phyloP scores from a whole-genome alignment of 2,888 invertebrate genomes.

The Dicyrtoma fusca region DNA sequence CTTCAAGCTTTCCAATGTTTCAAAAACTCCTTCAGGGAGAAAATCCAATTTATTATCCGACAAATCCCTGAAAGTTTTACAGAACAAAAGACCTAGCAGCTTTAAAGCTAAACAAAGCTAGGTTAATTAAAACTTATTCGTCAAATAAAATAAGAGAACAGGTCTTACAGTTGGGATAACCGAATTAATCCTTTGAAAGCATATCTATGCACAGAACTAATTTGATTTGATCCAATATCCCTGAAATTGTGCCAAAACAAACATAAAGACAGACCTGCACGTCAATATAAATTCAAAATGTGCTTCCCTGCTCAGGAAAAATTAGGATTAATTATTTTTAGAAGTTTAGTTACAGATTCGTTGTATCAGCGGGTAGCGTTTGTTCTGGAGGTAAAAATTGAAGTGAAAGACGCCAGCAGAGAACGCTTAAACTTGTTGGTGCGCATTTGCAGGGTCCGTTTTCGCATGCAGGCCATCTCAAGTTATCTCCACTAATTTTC shows the following conservation, averaged over 20 bases:
- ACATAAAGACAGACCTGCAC: background rate
- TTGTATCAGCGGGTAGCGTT: slow-evolving; percentile 49
- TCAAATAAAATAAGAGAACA: no score
- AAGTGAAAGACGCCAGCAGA: slow-evolving; percentile 46
- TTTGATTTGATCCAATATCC: slow-evolving; percentile 72
- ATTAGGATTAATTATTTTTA: background rate
- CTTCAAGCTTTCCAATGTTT: slow-evolving; percentile 67
- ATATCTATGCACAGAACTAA: slow-evolving; percentile 71
- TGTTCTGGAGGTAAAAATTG: slow-evolving; percentile 46
- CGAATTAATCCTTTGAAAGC: slow-evolving; percentile 70
- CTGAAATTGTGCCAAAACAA: slow-evolving; percentile 62
- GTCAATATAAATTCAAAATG: background rate
- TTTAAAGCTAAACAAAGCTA: no score
- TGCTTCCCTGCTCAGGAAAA: background rate
- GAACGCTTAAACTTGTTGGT: slow-evolving; percentile 45
- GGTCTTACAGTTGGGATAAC: slow-evolving; percentile 64
- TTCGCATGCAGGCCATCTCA: slow-evolving; percentile 49
- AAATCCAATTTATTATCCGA: slow-evolving; percentile 74
- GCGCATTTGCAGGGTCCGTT: slow-evolving; percentile 51
- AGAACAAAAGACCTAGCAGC: no score
- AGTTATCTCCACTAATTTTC: slow-evolving; percentile 46
- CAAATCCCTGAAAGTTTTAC: slow-evolving; percentile 66
- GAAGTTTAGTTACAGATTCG: slow-evolving; percentile 40
- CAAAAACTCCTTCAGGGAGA: slow-evolving; percentile 69
- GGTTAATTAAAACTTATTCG: no score